phyloP scores from a whole-genome alignment of 64 coral and sea anemone genomes.

The Dendrophyllia cribrosa region DNA sequence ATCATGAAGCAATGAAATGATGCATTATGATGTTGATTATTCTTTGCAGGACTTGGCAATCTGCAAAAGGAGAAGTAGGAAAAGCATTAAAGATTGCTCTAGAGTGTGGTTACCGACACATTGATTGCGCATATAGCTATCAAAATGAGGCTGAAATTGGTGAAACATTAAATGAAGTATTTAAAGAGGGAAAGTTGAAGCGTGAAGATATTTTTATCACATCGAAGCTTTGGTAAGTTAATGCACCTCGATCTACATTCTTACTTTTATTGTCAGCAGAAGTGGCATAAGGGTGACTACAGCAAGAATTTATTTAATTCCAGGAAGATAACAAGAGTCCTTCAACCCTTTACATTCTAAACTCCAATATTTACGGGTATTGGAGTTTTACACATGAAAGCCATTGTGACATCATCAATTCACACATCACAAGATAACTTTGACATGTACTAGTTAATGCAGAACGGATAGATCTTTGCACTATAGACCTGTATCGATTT shows the following conservation, averaged over 20 bases:
- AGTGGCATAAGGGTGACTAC: too few relatives aligned
- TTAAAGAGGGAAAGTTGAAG: conserved; percentile 49
- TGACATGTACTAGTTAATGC: too few relatives aligned
- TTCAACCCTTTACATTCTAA: too few relatives aligned
- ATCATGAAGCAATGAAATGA: not conserved
- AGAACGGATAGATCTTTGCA: too few relatives aligned
- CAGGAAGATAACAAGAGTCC: too few relatives aligned
- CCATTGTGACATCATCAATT: too few relatives aligned
- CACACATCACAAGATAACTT: too few relatives aligned
- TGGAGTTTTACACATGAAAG: too few relatives aligned
- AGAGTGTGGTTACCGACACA: conserved; percentile 66
- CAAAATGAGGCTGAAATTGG: conserved; percentile 82
- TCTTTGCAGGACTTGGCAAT: conserved; percentile 67
- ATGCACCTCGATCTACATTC: not conserved
- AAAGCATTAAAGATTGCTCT: conserved; percentile 72
- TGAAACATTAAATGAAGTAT: conserved; percentile 46
- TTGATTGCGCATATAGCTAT: conserved; percentile 79
- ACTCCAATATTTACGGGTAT: too few relatives aligned
- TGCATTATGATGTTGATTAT: not conserved
- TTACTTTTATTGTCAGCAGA: too few relatives aligned
- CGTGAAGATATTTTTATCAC: conserved; percentile 77
- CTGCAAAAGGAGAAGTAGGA: conserved; percentile 62
- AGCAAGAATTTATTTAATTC: too few relatives aligned
- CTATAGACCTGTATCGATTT: too few relatives aligned
- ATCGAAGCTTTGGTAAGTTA: conserved; percentile 80